Evolutionary conservation across 2,888 invertebrate species (phyloP), one percentile per base, ranked within the genome.

Genomic region (Cerastoderma edule): DNA sequence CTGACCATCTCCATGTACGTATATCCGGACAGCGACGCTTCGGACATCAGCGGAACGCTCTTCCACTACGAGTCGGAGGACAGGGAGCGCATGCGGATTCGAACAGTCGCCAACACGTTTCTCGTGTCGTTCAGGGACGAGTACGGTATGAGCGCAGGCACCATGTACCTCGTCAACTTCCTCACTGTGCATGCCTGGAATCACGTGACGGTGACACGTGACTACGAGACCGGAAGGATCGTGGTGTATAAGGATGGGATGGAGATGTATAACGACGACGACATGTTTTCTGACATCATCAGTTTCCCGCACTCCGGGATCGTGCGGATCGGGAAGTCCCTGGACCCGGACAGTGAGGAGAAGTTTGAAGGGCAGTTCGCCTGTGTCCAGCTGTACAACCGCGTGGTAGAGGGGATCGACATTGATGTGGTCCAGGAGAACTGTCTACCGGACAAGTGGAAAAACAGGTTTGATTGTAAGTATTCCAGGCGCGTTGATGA

Each of bases 141-240:
- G 32, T 82, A 82, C 30, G 82, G 82, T 6, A 82, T 82, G 76
- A 82, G 79, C 24, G 82, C 82, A 6, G 82, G 82, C 6, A 79
- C 74, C 66, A 79, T 82, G 78, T 82, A 82, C 39, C 48, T 82
- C n/a, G 82, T 72, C 0, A 77, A 82, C 46, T 75, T 82, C 32
- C 66, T 82, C 3, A 74, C 75, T 6, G 75, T 79, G 19, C 50
- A 69, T 33, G 57, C 39, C 13, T 82, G 82, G 82, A 82, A 79
- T 35, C 77, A 77, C 72, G 70, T 82, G 65, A 63, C 66, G 0
- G 67, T 82, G 8, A 54, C 82, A 64, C 76, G 82, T 46, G 74
- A 77, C 16, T 82, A 66, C 33, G 30, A 54, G 46, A 82, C 76
- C 5, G 82, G 82, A 46, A 63, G 70, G 54, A 82, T 82, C 46